phyloP scores from a whole-genome alignment of 2,113 vertebrate species.

The Cervus canadensis region DNA sequence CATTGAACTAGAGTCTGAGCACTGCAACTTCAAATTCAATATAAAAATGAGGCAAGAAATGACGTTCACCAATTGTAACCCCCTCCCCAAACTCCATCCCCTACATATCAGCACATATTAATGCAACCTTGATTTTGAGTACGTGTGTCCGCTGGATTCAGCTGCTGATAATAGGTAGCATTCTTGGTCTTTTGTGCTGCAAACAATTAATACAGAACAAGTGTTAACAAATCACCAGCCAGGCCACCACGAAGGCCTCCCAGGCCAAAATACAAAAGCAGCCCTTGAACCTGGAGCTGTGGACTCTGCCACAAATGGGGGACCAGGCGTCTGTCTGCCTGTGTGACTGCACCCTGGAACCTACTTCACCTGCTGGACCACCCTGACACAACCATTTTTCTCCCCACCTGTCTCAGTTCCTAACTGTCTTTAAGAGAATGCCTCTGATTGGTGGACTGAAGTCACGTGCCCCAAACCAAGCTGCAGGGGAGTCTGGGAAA shows the following conservation, averaged over 20 bases:
- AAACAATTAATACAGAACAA: background rate
- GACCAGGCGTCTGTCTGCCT: background rate
- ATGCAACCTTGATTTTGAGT: too few relatives aligned
- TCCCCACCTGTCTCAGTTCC: background rate
- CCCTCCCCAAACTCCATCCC: rapidly evolving
- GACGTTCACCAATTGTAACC: rapidly evolving
- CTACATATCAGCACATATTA: rapidly evolving
- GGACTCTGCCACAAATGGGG: background rate
- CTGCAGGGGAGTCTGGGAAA: background rate
- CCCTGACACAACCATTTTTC: background rate
- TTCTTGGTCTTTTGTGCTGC: background rate
- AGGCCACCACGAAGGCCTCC: background rate
- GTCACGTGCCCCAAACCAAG: background rate
- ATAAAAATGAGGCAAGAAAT: background rate
- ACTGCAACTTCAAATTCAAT: background rate
- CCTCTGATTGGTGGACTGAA: background rate
- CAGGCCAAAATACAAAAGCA: background rate
- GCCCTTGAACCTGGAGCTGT: too few relatives aligned
- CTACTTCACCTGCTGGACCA: too few relatives aligned
- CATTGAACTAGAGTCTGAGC: background rate
- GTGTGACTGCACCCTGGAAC: background rate
- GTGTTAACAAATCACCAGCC: background rate
- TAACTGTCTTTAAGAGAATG: background rate
- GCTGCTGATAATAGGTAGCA: rapidly evolving
- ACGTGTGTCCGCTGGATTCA: background rate